These are phyloP conservation scores for Hippopotamyrus pictus DNA, from an alignment of 2,797 vertebrate species.

Conservation along the genomic window DNA sequence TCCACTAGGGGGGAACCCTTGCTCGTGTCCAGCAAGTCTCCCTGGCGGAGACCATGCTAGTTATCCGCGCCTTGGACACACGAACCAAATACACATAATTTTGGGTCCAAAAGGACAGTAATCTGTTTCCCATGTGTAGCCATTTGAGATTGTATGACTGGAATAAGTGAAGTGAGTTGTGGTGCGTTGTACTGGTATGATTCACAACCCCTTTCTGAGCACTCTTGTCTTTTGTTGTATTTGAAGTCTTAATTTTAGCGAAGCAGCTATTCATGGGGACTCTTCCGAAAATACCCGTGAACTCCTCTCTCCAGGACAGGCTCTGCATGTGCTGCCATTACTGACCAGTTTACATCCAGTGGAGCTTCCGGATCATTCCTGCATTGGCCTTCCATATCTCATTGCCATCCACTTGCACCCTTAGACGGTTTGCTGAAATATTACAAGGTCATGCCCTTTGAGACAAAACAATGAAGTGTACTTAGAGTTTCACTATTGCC, in stretches of 20 bases:
- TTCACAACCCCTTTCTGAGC: neutral
- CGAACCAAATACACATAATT: conserved; percentile 76
- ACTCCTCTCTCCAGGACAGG: neutral
- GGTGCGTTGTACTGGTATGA: neutral
- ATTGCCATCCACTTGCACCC: neutral
- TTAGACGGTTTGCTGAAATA: neutral
- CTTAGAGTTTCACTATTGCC: neutral
- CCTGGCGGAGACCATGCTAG: conserved; percentile 70
- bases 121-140: neutral
- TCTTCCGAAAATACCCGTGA: neutral
- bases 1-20: conserved; percentile 73
- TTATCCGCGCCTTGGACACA: conserved; percentile 72
- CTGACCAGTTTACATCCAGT: neutral
- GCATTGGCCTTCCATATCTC: neutral
- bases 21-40: conserved; percentile 69
- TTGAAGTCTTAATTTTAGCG: conserved; percentile 4
- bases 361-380: neutral
- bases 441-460: neutral
- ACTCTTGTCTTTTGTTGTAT: neutral
- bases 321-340: neutral
- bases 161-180: conserved; percentile 7
- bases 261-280: conserved; percentile 13
- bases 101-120: conserved; percentile 63
- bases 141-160: neutral
- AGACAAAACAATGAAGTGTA: neutral